Evolutionary conservation across 2,888 invertebrate genomes (phyloP), one percentile per base, ranked within the genome.

Genomic region (Amblyteles armatorius): DNA sequence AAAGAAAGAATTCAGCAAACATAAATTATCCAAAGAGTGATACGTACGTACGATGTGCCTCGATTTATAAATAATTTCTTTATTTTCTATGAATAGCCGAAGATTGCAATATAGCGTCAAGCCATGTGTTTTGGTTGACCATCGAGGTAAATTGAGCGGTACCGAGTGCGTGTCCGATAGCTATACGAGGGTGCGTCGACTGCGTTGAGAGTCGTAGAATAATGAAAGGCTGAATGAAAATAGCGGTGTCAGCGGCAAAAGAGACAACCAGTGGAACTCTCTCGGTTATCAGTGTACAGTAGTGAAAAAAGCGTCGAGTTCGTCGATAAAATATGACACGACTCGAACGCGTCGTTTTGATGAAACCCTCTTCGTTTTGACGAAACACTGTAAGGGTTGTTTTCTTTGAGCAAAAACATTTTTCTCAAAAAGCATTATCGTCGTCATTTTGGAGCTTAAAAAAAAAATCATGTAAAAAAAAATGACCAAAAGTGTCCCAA

Each of bases 341-440:
- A 11, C 55, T 9, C 22, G 11, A 57, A 57, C 19, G 26, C 11
- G 3, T 13, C 26, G 3, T 11, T 44, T 11, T 13, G 11, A 57
- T 11, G 22, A 57, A 57, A 4, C 22, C n/a, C n/a, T n/a, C n/a
- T n/a, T 13, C 26, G 3, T 11, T 44, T 11, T 13, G 11, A 57
- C 11, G 22, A 57, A 57, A 4, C 22, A 26, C 57, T 26, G 13
- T 11, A 13, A 19, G 13, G 19, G 22, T 26, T 19, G 1, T 76
- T 48, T 69, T 60, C 57, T 67, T n/a, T 40, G 44, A 73, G 1
- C 52, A 7, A 52, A 52, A 52, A n/a, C 19, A 57, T 57, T 57
- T 11, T 11, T 26, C 16, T 55, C 13, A 0, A 44, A 13, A 13
- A 44, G 44, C 3, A 44, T 44, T 44, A 44, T 13, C 36, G 36